Conservation (phyloP, 1,140 invertebrate genomes). For the Vanessa atalanta region DNA sequence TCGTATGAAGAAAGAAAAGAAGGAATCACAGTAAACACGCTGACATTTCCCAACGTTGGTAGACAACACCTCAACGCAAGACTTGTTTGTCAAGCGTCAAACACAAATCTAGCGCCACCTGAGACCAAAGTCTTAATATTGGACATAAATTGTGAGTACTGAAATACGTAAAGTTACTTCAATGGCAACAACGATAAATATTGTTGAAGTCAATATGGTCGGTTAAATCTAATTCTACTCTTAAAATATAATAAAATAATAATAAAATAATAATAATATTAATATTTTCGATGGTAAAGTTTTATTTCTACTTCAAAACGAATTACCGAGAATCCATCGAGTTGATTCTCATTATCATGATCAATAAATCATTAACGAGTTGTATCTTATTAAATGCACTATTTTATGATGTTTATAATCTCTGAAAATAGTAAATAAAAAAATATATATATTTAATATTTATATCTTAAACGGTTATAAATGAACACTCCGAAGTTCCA, state of each 20-base stretch:
- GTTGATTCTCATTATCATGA: too few species aligned
- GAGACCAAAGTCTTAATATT: constrained; percentile 88
- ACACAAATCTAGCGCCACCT: constrained; percentile 90
- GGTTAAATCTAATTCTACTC: too few species aligned
- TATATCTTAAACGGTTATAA: background rate
- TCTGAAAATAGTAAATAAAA: too few species aligned
- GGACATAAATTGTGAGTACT: constrained; percentile 92
- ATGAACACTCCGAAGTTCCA: background rate
- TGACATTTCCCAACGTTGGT: constrained; percentile 87
- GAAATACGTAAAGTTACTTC: background rate
- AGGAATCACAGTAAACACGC: constrained; percentile 88
- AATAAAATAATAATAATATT: too few species aligned
- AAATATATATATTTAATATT: too few species aligned
- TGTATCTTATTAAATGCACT: too few species aligned
- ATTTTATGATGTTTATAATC: too few species aligned
- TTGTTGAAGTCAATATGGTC: too few species aligned
- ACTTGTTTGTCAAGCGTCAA: constrained; percentile 91
- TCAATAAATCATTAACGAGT: too few species aligned
- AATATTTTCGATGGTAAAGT: background rate
- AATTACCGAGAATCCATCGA: too few species aligned
- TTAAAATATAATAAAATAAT: too few species aligned
- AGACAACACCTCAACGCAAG: constrained; percentile 89
- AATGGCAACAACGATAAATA: too few species aligned
- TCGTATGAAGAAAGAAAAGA: constrained; percentile 86
- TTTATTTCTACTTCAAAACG: background rate